Base-by-base conservation (phyloP, 2,888 invertebrate species). In the Limenitis camilla region DNA sequence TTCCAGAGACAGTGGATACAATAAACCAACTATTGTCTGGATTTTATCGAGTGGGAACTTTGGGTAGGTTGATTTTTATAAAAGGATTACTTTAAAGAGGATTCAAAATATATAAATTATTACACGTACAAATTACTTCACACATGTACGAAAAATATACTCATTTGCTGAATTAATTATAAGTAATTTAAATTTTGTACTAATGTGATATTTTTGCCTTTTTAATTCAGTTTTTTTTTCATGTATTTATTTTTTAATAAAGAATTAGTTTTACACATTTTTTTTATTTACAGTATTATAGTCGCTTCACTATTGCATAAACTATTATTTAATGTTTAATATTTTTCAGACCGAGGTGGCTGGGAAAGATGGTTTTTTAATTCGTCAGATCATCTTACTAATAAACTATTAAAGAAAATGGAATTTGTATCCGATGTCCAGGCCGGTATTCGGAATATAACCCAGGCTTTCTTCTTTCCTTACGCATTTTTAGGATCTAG, bases 401-500 rank as follows among this genome's bases (percentile, higher is more conserved):
- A 85, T 30, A 90, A 89, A 64, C 77, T 95, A 6, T 82, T 93
- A 42, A 90, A 88, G 61, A 90, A 91, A 68, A 75, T 93, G 55
- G 93, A 94, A 69, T 87, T 91, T 10, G 91, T 95, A 2, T 86
- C 91, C 0, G 87, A 88, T 44, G 78, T 94, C 2, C 88, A 90
- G 61, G 88, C 91, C 8, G 95, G 94, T 0, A 89, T 95, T 5
- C 89, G 88, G 45, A 94, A 94, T 69, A 92, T 92, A 0, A 93
- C 93, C 0, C 90, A 90, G 61, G 92, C 93, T 4, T 93, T 92
- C 67, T 93, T 94, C 66, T 93, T 93, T 91, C 91, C 92, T 0
- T 93, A 94, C 65, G 93, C 94, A 0, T 94, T 94, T 68, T 76
- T 95, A 1, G 93, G 93, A 7, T 94, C 94, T 0, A 81, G 84